phyloP scores from a whole-genome alignment of 92 coral and sea anemone species.

The Virgularia gustaviana region DNA sequence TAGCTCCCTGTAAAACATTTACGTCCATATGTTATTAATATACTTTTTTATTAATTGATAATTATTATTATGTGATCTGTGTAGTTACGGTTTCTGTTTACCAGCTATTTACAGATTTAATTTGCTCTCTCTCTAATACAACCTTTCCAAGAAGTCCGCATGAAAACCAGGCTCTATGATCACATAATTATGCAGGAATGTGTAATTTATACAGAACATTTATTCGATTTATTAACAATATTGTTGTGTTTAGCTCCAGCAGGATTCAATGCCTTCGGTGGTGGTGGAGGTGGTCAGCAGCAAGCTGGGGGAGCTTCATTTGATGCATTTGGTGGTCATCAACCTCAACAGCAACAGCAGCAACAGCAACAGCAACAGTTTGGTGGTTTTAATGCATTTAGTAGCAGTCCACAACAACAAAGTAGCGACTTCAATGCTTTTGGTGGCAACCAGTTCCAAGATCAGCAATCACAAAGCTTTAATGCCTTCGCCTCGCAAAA shows the following conservation, averaged over 20 bases:
- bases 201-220: not conserved
- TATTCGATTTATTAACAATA: not conserved
- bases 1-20: no score
- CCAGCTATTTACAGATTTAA: no score
- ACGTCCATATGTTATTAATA: no score
- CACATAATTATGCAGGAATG: not conserved
- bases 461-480: conserved; percentile 58
- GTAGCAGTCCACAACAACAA: conserved; percentile 55
- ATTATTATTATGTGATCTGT: no score
- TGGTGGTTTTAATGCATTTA: conserved; percentile 89
- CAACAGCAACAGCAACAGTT: conserved; percentile 40
- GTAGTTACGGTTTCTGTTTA: no score
- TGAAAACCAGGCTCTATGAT: not conserved
- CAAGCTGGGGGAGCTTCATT: conserved; percentile 32
- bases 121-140: no score
- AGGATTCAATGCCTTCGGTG: conserved; percentile 46
- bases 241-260: conserved; percentile 61
- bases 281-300: conserved; percentile 19
- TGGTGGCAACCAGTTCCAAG: conserved; percentile 33
- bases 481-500: conserved; percentile 72
- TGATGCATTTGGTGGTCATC: conserved; percentile 76
- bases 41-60: no score
- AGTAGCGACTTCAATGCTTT: conserved; percentile 43
- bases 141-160: conserved; percentile 32
- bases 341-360: conserved; percentile 60